A percentile compares a stretch with the other conserved stretches of the same genome.
Evolutionary conservation across 2,797 vertebrate genomes (phyloP).

Genomic region (Labeo calbasu): DNA sequence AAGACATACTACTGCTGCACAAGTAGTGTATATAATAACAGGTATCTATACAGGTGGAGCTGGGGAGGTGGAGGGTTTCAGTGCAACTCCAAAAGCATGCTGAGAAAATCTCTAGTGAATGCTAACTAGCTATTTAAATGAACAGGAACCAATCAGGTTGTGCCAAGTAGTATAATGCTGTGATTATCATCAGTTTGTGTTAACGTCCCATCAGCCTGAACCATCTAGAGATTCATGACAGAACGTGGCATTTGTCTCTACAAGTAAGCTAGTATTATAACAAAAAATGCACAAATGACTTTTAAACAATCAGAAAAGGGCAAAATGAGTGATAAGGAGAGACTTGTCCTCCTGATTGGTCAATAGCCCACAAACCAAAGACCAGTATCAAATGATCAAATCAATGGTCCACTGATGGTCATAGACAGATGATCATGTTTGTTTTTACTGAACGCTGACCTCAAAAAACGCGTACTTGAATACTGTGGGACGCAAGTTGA

Average conservation of each 20-base stretch:
- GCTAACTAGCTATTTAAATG: too few species aligned
- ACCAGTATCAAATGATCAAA: constrained; percentile 19
- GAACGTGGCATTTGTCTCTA: not conserved
- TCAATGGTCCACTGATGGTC: not conserved
- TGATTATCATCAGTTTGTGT: too few species aligned
- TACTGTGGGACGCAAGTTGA: not conserved
- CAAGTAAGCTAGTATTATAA: not conserved
- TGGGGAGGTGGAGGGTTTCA: too few species aligned
- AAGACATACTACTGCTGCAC: too few species aligned
- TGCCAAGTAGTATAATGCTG: too few species aligned
- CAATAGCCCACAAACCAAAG: not conserved
- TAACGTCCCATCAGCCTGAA: too few species aligned
- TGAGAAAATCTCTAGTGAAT: too few species aligned
- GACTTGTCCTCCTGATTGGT: not conserved
- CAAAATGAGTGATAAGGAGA: not conserved
- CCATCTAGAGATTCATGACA: too few species aligned
- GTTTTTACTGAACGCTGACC: constrained; percentile 13
- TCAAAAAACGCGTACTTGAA: constrained; percentile 20
- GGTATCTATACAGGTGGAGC: too few species aligned
- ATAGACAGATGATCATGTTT: constrained; percentile 2
- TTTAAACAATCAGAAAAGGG: not conserved
- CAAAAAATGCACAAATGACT: not conserved
- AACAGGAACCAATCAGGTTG: too few species aligned
- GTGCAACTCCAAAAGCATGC: too few species aligned
- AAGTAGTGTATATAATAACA: too few species aligned